phyloP scores from a whole-genome alignment of 2,888 invertebrate genomes.

The Lasioglossum calceatum region DNA sequence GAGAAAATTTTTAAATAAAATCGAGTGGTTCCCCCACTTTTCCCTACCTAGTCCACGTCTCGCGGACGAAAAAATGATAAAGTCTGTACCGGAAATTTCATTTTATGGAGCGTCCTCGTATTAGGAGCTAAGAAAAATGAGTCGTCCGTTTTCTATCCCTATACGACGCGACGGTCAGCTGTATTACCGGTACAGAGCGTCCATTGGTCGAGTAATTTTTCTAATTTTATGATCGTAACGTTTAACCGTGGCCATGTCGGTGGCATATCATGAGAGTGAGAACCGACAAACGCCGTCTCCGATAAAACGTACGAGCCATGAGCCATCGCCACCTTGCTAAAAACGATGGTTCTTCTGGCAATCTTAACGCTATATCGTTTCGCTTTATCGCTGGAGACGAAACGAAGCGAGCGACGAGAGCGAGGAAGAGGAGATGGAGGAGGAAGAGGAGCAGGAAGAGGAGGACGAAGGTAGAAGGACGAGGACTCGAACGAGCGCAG shows the following conservation, averaged over 20 bases:
- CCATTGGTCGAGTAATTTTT: neutral
- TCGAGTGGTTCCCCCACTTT: too few relatives aligned
- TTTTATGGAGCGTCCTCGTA: neutral
- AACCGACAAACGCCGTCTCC: neutral
- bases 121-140: neutral
- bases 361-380: neutral
- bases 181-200: neutral
- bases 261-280: neutral
- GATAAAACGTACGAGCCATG: neutral
- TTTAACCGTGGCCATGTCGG: neutral
- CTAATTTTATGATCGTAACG: neutral
- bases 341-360: neutral
- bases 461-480: neutral
- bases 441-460: neutral
- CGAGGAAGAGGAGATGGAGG: neutral
- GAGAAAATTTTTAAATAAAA: too few relatives aligned
- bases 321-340: neutral
- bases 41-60: neutral
- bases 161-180: neutral
- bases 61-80: neutral
- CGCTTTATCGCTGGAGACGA: neutral
- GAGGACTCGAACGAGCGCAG: neutral
- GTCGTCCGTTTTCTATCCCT: neutral
- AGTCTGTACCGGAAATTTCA: neutral
- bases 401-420: neutral